Base-by-base conservation (phyloP, 2,797 vertebrate species). In the Ciconia nigra region DNA sequence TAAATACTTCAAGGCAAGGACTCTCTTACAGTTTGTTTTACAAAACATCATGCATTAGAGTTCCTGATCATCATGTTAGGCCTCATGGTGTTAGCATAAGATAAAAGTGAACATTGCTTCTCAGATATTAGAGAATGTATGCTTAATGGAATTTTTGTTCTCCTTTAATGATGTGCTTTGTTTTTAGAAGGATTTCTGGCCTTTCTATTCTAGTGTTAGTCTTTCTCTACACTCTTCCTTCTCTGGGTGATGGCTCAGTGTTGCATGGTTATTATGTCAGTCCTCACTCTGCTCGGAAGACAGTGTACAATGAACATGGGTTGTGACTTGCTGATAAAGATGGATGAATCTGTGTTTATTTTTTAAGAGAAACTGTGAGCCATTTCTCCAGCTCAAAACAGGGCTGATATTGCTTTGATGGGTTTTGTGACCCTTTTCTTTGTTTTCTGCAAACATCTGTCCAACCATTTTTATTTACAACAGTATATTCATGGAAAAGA, bases 41-140 rank as follows among this genome's bases (percentile, higher is more conserved):
- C 15, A 63, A 55, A 91, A n/a, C 10, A 13, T 57, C 58, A 9
- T 29, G 15, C 9, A 15, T 83, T 71, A 57, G 35, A 61, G 13
- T 39, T 86, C 82, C 87, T 11, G 15, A 49, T 71, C 46, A 9
- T 62, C 17, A 29, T 65, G 58, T 87, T 46, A 71, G 51, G 24
- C 33, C 39, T 83, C 0, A 0, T 69, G 46, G 19, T 7, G 0
- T 59, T 46, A 49, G 49, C 0, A 0, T 66, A 52, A 77, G 8
- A 42, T 21, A 19, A 58, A 90, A 86, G 59, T 7, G 41, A 79
- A 37, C 28, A 22, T 13, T 73, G 16, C 49, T 81, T 51, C 79
- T 86, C 57, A 57, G 44, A 15, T 61, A 69, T 19, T 74, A 58
- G 20, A 82, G 29, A 77, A 61, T 29, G 21, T 11, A 16, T 19